Evolutionary conservation across 2,113 vertebrate species (phyloP).

Genomic region (Pseudonaja textilis): DNA sequence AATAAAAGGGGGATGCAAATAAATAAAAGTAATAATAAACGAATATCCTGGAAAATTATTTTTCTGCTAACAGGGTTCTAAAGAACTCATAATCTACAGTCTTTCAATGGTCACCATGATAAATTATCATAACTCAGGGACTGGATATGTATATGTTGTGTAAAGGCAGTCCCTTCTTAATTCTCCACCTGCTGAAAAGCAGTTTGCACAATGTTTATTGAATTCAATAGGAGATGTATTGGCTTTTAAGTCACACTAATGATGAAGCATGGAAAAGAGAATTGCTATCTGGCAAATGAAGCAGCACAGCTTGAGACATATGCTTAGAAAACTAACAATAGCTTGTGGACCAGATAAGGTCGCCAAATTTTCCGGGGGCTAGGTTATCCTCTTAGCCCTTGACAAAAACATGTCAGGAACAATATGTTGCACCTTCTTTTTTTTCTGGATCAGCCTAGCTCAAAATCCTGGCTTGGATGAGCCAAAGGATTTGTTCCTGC

Average conservation of each 20-base stretch:
- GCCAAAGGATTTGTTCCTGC: background rate
- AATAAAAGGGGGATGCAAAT: background rate
- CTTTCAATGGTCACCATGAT: background rate
- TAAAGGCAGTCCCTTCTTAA: conserved; percentile 6
- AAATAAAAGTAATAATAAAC: background rate
- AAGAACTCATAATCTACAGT: background rate
- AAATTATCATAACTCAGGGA: background rate
- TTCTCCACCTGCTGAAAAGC: conserved; percentile 7
- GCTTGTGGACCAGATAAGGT: background rate
- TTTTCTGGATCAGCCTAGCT: conserved; percentile 3
- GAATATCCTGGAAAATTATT: background rate
- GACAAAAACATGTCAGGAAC: conserved; percentile 16
- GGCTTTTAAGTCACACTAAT: background rate
- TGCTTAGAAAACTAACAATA: conserved; percentile 46
- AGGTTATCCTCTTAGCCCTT: conserved; percentile 10
- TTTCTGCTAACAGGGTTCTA: conserved; percentile 24
- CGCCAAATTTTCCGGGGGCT: conserved; percentile 24
- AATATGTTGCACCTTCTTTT: conserved; percentile 9
- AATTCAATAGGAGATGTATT: conserved; percentile 21
- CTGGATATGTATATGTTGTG: conserved; percentile 26
- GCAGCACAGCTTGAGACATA: conserved; percentile 26
- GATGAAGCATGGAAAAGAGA: conserved; percentile 10
- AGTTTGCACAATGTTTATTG: conserved; percentile 20
- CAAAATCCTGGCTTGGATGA: background rate
- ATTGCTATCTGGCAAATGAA: conserved; percentile 38